Evolutionary conservation across 2,797 vertebrate genomes (phyloP), one percentile per base, ranked within the genome.

Genomic region (Hypotaenidia philippensis): DNA sequence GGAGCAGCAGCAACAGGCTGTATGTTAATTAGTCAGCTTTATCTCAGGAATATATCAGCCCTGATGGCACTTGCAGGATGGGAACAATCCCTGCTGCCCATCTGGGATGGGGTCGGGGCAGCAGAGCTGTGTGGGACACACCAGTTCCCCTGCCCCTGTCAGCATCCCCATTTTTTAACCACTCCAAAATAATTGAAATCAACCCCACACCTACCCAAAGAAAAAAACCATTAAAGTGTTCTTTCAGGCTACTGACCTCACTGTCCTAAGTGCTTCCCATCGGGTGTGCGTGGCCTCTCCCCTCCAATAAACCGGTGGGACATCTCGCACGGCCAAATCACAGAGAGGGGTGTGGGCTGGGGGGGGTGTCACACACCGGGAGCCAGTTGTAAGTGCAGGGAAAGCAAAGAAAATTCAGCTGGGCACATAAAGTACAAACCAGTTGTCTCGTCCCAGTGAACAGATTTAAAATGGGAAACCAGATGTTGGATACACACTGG

Each of bases 321-420:
- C 90, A 82, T 91, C 93, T 94, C 91, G 86, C 76, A n/a, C 56
- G 69, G 91, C 89, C 91, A 77, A 92, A 94, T 93, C 96, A 38
- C 86, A 7, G 41, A 17, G 41, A 41, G 17, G 41, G 41, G 41
- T 44, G 41, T 44, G 41, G 41, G 41, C 19, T 57, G 45, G 89
- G 82, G 72, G 87, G 72, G n/a, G 77, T 60, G 40, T 66, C n/a
- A 50, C 95, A 57, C 95, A 87, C 79, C 2, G 53, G 79, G 94
- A 95, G 90, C 87, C 95, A 40, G 90, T 65, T 93, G 93, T 40
- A 95, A 97, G 96, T 25, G 96, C 79, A 52, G 74, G 79, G 70
- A 4, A 29, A 66, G 90, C 85, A 90, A 91, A 76, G 41, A 41
- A 70, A 15, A 91, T 27, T 32, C 63, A 97, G 71, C 50, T 32